Conservation (phyloP, 1,140 invertebrate species). For the Cotesia chilonis region DNA sequence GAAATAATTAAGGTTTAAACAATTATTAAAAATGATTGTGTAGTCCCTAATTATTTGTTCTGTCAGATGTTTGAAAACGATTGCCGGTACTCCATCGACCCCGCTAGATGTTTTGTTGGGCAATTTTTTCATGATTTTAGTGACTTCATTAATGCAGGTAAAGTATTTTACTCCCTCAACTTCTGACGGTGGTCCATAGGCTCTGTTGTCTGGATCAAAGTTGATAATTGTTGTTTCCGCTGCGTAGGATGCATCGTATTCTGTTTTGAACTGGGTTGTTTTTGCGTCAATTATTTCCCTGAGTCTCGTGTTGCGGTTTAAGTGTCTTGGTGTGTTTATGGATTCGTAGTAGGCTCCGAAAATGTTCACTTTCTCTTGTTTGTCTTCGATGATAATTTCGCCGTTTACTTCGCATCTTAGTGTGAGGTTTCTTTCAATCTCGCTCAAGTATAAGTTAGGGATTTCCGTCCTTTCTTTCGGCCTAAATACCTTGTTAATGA, state of each 20-base stretch:
- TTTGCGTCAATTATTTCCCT: background rate
- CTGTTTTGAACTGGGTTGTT: conserved; percentile 11
- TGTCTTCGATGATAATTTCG: conserved; percentile 28
- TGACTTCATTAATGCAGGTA: background rate
- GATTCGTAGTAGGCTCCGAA: conserved; percentile 26
- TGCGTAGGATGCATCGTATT: conserved; percentile 7
- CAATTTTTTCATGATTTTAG: conserved; percentile 34
- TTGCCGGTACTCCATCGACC: conserved; percentile 30
- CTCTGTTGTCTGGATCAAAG: background rate
- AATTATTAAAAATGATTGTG: conserved; percentile 35
- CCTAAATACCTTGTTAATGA: conserved; percentile 38
- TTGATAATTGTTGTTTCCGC: conserved; percentile 7
- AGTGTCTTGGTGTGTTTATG: conserved; percentile 29
- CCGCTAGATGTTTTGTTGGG: conserved; percentile 39
- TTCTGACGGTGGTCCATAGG: conserved; percentile 17
- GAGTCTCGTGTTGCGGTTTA: conserved; percentile 15
- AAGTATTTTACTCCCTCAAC: background rate
- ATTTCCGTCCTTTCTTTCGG: background rate
- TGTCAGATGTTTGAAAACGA: conserved; percentile 36
- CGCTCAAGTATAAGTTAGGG: conserved; percentile 18
- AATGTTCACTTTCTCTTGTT: conserved; percentile 19
- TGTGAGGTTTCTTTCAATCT: background rate
- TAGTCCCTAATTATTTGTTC: conserved; percentile 23
- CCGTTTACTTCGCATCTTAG: background rate
- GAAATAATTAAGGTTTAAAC: conserved; percentile 35